Percentiles rank a stretch among this genome's conserved stretches.
phyloP scores from a whole-genome alignment of 2,113 vertebrate genomes.

The Nothocercus julius region DNA sequence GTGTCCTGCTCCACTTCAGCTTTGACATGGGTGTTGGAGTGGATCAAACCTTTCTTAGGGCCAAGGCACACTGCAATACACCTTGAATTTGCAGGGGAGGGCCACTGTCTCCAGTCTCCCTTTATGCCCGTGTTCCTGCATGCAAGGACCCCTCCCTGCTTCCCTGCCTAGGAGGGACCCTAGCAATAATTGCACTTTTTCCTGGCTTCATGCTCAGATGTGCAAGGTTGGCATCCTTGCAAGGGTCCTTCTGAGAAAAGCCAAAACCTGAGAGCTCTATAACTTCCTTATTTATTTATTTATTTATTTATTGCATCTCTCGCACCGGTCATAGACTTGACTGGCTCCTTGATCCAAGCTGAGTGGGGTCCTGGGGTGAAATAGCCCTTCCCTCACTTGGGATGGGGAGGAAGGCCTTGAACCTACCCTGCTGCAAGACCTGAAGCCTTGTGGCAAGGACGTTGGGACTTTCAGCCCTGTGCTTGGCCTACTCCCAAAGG shows the following conservation, averaged over 20 bases:
- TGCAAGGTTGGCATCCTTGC: accelerated
- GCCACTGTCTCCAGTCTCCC: background rate
- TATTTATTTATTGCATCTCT: background rate
- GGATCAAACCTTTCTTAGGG: background rate
- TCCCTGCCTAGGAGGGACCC: background rate
- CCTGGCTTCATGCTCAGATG: accelerated
- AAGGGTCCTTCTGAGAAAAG: accelerated
- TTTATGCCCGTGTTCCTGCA: accelerated
- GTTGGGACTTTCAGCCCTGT: background rate
- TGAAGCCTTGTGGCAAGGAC: accelerated
- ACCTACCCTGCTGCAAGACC: accelerated
- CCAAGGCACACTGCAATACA: background rate
- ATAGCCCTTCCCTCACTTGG: background rate
- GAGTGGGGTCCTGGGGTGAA: background rate
- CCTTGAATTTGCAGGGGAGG: accelerated
- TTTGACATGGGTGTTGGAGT: background rate
- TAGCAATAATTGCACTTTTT: background rate
- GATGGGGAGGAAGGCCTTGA: background rate
- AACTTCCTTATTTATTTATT: too few species aligned
- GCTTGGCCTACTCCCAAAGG: background rate
- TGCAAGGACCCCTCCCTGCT: background rate
- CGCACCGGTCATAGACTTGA: background rate
- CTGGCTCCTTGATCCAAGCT: background rate
- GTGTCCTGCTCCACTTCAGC: background rate
- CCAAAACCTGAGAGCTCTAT: background rate